Percentiles rank a stretch among this genome's conserved stretches.
phyloP scores from a whole-genome alignment of 2,113 vertebrate species.

The Protobothrops mucrosquamatus region DNA sequence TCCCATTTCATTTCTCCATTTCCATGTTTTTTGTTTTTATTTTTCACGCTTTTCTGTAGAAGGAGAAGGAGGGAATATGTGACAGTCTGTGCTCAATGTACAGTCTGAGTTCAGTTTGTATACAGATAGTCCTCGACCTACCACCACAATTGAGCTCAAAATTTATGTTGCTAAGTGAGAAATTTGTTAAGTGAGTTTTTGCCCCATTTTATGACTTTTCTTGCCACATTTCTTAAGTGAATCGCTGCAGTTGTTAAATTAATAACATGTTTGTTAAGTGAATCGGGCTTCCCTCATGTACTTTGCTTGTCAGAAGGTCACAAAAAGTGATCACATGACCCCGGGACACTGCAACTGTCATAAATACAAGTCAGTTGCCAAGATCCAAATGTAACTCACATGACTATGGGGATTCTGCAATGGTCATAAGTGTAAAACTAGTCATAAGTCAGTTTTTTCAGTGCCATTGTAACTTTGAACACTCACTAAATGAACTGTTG shows the following conservation, averaged over 20 bases:
- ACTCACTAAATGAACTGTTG: background rate
- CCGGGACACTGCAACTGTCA: background rate
- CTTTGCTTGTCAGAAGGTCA: background rate
- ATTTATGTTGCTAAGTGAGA: background rate
- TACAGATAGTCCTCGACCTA: accelerated
- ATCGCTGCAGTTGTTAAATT: background rate
- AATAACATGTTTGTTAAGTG: background rate
- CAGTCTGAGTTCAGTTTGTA: background rate
- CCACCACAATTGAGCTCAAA: background rate
- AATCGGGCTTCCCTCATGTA: background rate
- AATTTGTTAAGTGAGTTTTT: background rate
- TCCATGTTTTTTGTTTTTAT: background rate
- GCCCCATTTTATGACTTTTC: background rate
- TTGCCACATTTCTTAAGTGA: background rate
- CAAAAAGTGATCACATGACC: background rate
- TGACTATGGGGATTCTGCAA: background rate
- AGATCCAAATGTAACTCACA: background rate
- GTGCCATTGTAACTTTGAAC: background rate
- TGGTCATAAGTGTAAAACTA: background rate
- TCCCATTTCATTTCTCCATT: background rate
- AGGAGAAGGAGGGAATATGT: background rate
- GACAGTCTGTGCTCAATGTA: background rate
- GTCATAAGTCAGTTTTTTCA: background rate
- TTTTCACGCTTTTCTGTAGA: background rate
- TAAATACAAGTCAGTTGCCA: background rate